Percentiles rank a stretch among this genome's conserved stretches.
These are phyloP conservation scores for Psettodes erumei DNA, from an alignment of 2,113 vertebrate species.

Conservation along the genomic window DNA sequence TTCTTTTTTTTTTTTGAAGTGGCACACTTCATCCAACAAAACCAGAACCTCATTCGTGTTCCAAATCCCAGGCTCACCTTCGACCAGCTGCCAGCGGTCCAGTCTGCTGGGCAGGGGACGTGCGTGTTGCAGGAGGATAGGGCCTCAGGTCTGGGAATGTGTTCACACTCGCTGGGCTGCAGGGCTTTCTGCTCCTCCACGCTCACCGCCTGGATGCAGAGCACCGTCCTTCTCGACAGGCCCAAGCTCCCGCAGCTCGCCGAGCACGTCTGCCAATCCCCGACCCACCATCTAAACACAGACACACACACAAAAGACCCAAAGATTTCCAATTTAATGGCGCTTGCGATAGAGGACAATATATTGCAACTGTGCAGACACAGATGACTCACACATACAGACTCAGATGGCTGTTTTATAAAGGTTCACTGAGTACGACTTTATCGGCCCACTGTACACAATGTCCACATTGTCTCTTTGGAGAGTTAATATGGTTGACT, in stretches of 20 bases:
- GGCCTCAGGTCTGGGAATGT: conserved; percentile 83
- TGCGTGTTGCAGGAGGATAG: conserved; percentile 82
- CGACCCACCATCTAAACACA: conserved; percentile 90
- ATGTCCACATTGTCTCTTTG: not conserved
- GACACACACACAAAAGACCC: conserved; percentile 16
- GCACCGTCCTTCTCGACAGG: conserved; percentile 83
- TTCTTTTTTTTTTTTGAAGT: too few relatives aligned
- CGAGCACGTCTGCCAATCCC: conserved; percentile 92
- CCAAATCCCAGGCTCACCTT: conserved; percentile 83
- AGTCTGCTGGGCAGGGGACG: conserved; percentile 87
- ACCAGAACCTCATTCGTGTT: not conserved
- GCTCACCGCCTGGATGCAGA: conserved; percentile 89
- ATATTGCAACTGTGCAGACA: not conserved
- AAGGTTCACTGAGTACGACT: not conserved
- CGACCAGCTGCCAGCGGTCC: conserved; percentile 90
- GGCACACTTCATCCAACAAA: not conserved
- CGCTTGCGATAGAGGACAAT: not conserved
- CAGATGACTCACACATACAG: not conserved
- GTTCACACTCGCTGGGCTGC: conserved; percentile 80
- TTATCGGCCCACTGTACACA: not conserved
- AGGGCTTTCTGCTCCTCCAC: conserved; percentile 89
- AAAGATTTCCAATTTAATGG: conserved; percentile 17
- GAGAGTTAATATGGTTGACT: not conserved
- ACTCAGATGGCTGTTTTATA: not conserved
- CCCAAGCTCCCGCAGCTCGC: conserved; percentile 85